These are phyloP conservation scores for Manis pentadactyla DNA, from an alignment of 2,797 vertebrate genomes.

Conservation along the genomic window DNA sequence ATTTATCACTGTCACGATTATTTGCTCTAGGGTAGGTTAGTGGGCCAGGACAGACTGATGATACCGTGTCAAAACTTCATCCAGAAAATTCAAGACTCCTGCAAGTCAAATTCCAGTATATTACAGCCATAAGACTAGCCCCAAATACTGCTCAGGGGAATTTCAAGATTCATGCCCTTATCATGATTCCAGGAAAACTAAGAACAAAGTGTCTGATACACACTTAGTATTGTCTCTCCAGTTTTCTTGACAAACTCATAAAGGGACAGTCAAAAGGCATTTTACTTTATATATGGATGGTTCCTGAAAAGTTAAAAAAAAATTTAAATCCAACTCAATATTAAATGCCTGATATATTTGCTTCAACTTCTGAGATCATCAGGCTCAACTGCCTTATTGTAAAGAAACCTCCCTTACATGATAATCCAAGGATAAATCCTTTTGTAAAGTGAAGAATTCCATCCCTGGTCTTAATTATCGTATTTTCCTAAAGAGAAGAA, in stretches of 20 bases:
- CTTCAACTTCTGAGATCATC: neutral
- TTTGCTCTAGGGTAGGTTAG: neutral
- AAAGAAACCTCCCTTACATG: neutral
- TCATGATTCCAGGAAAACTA: neutral
- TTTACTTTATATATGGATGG: neutral
- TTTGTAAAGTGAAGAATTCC: neutral
- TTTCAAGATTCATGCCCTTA: neutral
- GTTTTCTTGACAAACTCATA: constrained; percentile 1
- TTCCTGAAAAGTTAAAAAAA: neutral
- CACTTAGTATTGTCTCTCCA: neutral
- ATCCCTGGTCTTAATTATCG: neutral
- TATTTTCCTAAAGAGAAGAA: neutral
- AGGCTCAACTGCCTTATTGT: neutral
- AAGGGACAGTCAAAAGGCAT: neutral
- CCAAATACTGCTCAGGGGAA: neutral
- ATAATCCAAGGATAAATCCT: neutral
- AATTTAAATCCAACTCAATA: neutral
- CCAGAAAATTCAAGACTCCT: neutral
- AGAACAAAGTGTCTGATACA: neutral
- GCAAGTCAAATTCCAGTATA: neutral
- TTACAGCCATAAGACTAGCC: neutral
- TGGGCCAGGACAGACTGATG: neutral
- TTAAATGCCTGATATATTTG: neutral
- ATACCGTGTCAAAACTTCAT: neutral
- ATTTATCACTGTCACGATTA: neutral